Evolutionary conservation across 2,888 invertebrate genomes (phyloP), one percentile per base, ranked within the genome.

Genomic region (Papilio demoleus): DNA sequence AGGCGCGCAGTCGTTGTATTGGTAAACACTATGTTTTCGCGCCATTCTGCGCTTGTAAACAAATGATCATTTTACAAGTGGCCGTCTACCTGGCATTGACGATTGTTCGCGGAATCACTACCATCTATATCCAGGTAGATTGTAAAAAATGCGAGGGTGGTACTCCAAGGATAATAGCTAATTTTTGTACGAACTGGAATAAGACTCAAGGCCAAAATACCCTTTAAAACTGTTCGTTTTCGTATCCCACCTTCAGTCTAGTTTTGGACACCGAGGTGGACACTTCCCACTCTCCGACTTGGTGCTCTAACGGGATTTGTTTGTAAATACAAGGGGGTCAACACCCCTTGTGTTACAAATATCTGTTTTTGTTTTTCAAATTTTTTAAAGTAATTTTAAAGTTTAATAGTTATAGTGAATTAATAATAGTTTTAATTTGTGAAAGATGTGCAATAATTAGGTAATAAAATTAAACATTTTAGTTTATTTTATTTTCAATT

Each of bases 231-330:
- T 82, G 86, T 84, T 81, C 77, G 86, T 75, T 78, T 81, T 85
- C 81, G 79, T 80, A 86, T 88, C 88, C 89, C 85, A 88, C 85
- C 86, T 86, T 90, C 91, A 92, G 91, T 92, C 84, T 86, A 82
- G 85, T 84, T 88, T 88, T 79, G 85, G 83, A 81, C 87, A 83
- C 85, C 88, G 85, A 68, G 73, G 85, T 83, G 86, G 77, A 81
- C 87, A 84, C 87, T 87, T 85, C 84, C 79, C 79, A 75, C 74
- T 79, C 73, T 70, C 75, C 70, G 70, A 66, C 76, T 73, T 70
- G 71, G 70, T 77, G 75, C 75, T 73, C 72, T 68, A 75, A 78
- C 73, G 72, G 70, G 71, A 77, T 78, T 83, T 87, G 85, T 88
- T 88, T 84, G 83, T 88, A 87, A 87, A 88, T 88, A 88, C 79